A percentile compares a stretch with the other conserved stretches of the same genome.
Evolutionary conservation across 2,113 vertebrate genomes (phyloP).

Genomic region (Hydropotes inermis): DNA sequence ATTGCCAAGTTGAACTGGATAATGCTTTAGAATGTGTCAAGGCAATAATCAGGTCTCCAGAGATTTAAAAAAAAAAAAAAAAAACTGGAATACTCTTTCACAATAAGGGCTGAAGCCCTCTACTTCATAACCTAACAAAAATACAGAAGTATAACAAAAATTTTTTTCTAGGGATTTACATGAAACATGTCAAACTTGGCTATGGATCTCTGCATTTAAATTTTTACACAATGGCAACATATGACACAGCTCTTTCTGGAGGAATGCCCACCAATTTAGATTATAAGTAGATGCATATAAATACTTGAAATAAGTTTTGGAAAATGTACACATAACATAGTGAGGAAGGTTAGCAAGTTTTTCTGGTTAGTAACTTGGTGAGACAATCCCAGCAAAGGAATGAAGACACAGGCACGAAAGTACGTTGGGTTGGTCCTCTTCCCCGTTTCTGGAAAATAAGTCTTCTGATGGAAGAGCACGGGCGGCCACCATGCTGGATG

Average conservation of each 20-base stretch:
- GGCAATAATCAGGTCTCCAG: neutral
- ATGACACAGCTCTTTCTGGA: neutral
- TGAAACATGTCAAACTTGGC: neutral
- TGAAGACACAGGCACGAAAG: neutral
- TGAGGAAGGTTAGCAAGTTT: neutral
- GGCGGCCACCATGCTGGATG: neutral
- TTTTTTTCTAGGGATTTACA: neutral
- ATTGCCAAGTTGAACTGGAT: neutral
- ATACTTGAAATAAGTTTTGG: neutral
- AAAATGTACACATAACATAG: neutral
- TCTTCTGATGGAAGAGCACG: neutral
- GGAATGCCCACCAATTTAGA: neutral
- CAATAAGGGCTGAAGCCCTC: neutral
- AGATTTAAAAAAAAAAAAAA: neutral
- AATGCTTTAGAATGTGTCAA: neutral
- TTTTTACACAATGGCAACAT: neutral
- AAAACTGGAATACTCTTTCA: neutral
- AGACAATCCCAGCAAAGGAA: neutral
- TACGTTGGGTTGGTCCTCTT: neutral
- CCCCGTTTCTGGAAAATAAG: neutral
- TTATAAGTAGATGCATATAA: neutral
- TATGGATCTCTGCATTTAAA: neutral
- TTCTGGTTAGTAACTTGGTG: neutral
- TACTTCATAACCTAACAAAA: neutral
- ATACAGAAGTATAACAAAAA: neutral